phyloP scores from a whole-genome alignment of 2,888 invertebrate species.

The Ormia ochracea region DNA sequence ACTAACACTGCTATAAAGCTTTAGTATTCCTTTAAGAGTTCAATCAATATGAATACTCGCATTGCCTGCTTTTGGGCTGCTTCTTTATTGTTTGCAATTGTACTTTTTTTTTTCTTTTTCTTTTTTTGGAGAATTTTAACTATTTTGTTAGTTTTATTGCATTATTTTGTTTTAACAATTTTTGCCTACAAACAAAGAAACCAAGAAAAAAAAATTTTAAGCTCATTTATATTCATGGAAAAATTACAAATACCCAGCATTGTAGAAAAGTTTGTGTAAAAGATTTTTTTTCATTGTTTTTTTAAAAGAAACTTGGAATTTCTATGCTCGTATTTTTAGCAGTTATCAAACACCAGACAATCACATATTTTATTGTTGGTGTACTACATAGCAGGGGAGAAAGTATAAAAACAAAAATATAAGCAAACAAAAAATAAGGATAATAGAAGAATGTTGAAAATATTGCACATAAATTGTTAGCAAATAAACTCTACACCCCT shows the following conservation, averaged over 20 bases:
- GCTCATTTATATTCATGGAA: slow-evolving; percentile 18
- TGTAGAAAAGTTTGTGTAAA: slow-evolving; percentile 2
- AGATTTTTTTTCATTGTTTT: neutral
- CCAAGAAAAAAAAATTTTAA: neutral
- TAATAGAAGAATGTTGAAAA: slow-evolving; percentile 3
- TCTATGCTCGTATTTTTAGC: neutral
- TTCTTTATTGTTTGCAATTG: neutral
- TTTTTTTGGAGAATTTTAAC: neutral
- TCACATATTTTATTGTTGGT: slow-evolving; percentile 5
- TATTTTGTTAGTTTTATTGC: neutral
- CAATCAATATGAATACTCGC: neutral
- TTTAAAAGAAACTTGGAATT: neutral
- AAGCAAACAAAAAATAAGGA: neutral
- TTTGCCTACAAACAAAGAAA: neutral
- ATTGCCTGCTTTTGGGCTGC: neutral
- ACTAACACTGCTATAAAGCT: too few relatives aligned
- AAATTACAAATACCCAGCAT: neutral
- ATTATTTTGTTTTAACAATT: neutral
- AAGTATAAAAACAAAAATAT: neutral
- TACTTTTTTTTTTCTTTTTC: neutral
- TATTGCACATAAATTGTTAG: slow-evolving; percentile 6
- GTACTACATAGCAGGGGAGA: neutral
- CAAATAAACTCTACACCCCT: neutral
- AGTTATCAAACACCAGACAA: slow-evolving; percentile 25
- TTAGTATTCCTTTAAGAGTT: neutral